Base-by-base conservation (phyloP, 2,797 vertebrate genomes). In the Megaceryle alcyon region DNA sequence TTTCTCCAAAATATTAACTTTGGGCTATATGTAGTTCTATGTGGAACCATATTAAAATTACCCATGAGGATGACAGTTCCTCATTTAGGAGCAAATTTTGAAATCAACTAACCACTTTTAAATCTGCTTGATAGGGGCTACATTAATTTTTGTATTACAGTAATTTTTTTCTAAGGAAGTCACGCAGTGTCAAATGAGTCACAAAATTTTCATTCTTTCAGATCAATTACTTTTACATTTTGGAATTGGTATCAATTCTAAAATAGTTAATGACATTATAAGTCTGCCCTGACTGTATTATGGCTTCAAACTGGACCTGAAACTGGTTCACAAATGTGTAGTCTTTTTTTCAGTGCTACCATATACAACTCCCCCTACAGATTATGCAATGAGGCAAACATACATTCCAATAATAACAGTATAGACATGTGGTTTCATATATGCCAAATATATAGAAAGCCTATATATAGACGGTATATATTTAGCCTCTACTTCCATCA, bases 401-500 rank as follows among this genome's bases (percentile, higher is more conserved):
- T 63, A 57, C 28, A 60, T 79, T 90, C 86, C 83, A 82, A 51
- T 82, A 92, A 90, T 33, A 92, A 90, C 85, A 79, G 31, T 18
- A 82, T 7, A 93, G 73, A 86, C 1, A 22, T 28, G 4, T 60
- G 70, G 56, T 64, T 94, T 88, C 64, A 65, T 51, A 56, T 63
- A 76, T 51, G 22, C 59, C 7, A 3, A 86, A 85, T 79, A 77
- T 88, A 92, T 11, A 83, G 63, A 84, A 8, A 86, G 44, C 29
- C 80, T 90, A 90, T 86, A 88, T 93, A 96, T 28, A 94, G 83
- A 86, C 29, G 43, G 29, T 63, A 63, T 95, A 94, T 94, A 94
- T 93, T 96, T 95, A 97, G 94, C 66, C 13, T 90, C 53, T 86
- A 33, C 65, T 96, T 88, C 91, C 80, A 97, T 71, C 77, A 75